Base-by-base conservation (phyloP, 1,140 invertebrate genomes). In the Caenorhabditis inopinata region DNA sequence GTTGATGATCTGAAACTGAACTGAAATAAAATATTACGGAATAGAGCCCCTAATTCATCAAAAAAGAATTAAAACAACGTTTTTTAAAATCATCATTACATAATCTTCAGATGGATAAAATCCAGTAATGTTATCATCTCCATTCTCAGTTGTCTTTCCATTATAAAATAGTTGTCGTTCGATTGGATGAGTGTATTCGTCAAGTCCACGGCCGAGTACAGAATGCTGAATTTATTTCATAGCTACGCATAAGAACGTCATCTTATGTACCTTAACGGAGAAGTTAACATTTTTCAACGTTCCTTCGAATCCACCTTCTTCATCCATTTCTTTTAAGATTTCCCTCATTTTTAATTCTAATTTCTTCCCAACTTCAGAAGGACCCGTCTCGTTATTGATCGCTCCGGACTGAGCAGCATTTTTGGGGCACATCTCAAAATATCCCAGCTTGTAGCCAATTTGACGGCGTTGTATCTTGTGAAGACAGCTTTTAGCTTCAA, bases 171-270 rank as follows among this genome's bases (percentile, higher is more conserved):
- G n/a, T 42, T 38, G 58, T 21, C 29, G 29, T 42, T 68, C 58
- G n/a, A 68, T 42, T 14, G 58, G 58, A 38, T 68, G 58, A 38
- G 58, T 68, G 14, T 68, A 38, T 9, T 68, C 58, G n/a, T 68
- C 58, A 0, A 68, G 32, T 1, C 58, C 58, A 1, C 58, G 14
- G 21, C 53, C 58, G 9, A 68, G 32, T 3, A 38, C 58, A 14
- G 58, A 68, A 68, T 68, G 58, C 58, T 68, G 32, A 68, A 68
- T 0, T 9, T 16, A 68, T 16, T 38, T 9, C 4, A 25, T 25
- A 21, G 16, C 27, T 6, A 6, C 5, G 38, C 38, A 42, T 14
- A 5, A 42, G 38, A 14, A 42, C 38, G 38, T 5, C 5, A 42
- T 7, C 14, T 7, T 7, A 7, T 14, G 5, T 68, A 68, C 58